Percentiles rank a stretch among this genome's conserved stretches.
Evolutionary conservation across 2,113 vertebrate genomes (phyloP).

Genomic region (Elachura formosa): DNA sequence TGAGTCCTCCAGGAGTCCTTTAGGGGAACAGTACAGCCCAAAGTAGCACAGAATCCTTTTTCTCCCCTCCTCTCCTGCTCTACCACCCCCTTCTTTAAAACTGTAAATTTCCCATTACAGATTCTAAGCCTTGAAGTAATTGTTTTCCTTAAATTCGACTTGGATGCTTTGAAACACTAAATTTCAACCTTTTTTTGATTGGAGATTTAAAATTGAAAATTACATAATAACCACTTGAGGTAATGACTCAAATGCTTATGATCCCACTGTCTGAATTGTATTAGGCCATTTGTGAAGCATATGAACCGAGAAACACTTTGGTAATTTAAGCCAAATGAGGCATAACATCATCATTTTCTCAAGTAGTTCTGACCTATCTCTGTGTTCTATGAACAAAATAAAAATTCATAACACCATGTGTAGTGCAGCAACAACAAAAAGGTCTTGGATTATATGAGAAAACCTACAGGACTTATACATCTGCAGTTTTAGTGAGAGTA

Average conservation of each 20-base stretch:
- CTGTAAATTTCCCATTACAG: not conserved
- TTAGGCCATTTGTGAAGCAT: not conserved
- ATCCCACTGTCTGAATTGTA: not conserved
- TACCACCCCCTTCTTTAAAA: not conserved
- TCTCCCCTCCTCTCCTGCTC: rapidly evolving
- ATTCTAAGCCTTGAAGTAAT: not conserved
- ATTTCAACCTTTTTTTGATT: not conserved
- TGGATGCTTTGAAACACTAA: not conserved
- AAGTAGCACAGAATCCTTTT: not conserved
- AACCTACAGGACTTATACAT: not conserved
- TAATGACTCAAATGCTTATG: not conserved
- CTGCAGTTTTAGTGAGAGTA: no score
- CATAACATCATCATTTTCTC: not conserved
- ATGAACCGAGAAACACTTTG: not conserved
- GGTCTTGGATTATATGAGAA: not conserved
- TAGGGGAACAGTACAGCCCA: not conserved
- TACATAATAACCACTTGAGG: not conserved
- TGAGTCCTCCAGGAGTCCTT: not conserved
- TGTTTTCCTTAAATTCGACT: not conserved
- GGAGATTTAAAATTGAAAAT: not conserved
- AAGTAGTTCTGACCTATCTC: not conserved
- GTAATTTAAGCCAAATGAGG: not conserved
- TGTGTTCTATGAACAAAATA: not conserved
- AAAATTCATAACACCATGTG: not conserved
- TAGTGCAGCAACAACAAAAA: not conserved